Conservation (phyloP, 2,888 invertebrate genomes). For the Hypolimnas misippus region DNA sequence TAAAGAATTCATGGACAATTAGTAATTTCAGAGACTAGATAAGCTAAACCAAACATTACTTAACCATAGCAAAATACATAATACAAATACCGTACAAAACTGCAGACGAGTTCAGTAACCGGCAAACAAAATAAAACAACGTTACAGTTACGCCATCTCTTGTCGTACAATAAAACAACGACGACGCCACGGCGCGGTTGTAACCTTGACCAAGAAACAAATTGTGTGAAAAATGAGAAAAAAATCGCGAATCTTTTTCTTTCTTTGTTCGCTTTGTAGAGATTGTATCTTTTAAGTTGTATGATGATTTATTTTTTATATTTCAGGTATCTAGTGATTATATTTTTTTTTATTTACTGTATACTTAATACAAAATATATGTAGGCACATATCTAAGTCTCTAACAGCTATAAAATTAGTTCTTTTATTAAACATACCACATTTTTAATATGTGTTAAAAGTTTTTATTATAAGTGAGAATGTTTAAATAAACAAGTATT, state of each 20-base stretch:
- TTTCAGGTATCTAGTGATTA: too few species aligned
- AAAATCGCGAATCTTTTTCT: conserved; percentile 20
- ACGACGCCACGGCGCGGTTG: conserved; percentile 26
- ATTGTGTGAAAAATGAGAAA: conserved; percentile 30
- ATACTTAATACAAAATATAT: too few species aligned
- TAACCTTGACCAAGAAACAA: conserved; percentile 61
- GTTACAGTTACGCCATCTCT: conserved; percentile 58
- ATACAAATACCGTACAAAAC: conserved; percentile 1
- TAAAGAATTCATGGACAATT: too few species aligned
- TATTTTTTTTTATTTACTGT: too few species aligned
- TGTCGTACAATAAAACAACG: conserved; percentile 50
- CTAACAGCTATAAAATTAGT: too few species aligned
- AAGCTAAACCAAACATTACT: not conserved
- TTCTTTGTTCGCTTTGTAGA: not conserved
- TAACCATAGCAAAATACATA: conserved; percentile 9
- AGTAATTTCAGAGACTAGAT: not conserved
- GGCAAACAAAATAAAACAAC: conserved; percentile 43
- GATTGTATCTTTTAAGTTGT: conserved; percentile 3
- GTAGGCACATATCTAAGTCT: too few species aligned
- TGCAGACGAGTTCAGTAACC: conserved; percentile 14
- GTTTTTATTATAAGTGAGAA: not conserved
- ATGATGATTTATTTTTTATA: conserved; percentile 16
- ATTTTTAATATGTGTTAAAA: not conserved
- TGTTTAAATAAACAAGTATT: not conserved
- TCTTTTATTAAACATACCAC: too few species aligned